Base-by-base conservation (phyloP, 2,888 invertebrate genomes). In the Branchipolynoe longqiensis region DNA sequence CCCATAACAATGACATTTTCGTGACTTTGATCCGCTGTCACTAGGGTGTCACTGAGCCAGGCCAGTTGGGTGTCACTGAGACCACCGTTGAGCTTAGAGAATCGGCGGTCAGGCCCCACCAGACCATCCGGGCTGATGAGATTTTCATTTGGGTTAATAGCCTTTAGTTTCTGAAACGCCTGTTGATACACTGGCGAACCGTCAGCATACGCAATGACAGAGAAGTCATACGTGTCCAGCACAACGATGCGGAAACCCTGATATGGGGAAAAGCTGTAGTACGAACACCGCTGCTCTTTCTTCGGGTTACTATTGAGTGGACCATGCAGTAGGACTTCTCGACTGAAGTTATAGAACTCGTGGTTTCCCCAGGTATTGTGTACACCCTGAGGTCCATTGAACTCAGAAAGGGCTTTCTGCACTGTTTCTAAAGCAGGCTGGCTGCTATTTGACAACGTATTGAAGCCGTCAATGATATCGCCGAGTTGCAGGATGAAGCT, bases 321-420 rank as follows among this genome's bases (percentile, higher is more conserved):
- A 33, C 81, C 73, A 2, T 87, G 82, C 6, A 90, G 86, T 36
- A 93, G 89, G 73, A 90, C 87, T 62, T 90, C 85, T 22, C 92
- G 89, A 2, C 89, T 87, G 86, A 94, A 92, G 89, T 94, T 94
- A 88, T 94, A 94, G 18, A 93, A 89, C 85, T 94, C 94, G 88
- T 94, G 94, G 88, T 94, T 94, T 41, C 94, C 94, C 86, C 92
- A 90, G 8, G 92, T 88, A 88, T 94, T 93, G 56, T 90, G 90
- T 4, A 90, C 83, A n/a, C 74, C 78, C 12, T 31, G n/a, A n/a
- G n/a, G 3, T 90, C 88, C 25, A 86, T 82, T 3, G 88, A 81
- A 28, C 88, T 62, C 6, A 86, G 84, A 31, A 89, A 88, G 84
- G 93, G 92, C 12, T 18, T 48, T 8, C 62, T 62, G 62, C 36